Evolutionary conservation across 2,888 invertebrate species (phyloP).

Genomic region (Blomia tropicalis): DNA sequence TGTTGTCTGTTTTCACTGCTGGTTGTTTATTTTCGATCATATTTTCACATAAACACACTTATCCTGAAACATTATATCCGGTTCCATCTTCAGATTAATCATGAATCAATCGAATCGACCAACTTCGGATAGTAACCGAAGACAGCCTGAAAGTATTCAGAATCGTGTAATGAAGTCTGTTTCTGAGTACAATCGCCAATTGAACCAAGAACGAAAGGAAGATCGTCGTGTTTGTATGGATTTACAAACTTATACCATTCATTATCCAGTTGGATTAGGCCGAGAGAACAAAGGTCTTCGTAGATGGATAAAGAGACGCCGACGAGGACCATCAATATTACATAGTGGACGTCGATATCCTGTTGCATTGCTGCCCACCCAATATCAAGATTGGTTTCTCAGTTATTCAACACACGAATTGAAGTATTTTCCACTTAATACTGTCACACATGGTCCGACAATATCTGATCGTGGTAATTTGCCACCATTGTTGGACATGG

Average conservation of each 20-base stretch:
- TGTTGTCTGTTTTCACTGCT: no score
- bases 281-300: slow-evolving; percentile 30
- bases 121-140: not conserved
- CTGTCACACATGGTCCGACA: slow-evolving; percentile 52
- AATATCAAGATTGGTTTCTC: slow-evolving; percentile 72
- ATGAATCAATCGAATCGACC: no score
- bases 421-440: slow-evolving; percentile 79
- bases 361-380: slow-evolving; percentile 84
- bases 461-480: slow-evolving; percentile 23
- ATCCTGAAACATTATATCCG: no score
- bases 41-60: no score
- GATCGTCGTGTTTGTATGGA: slow-evolving; percentile 70
- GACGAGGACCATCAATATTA: not conserved
- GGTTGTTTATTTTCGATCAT: no score
- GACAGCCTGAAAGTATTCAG: slow-evolving; percentile 10
- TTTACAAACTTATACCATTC: slow-evolving; percentile 70
- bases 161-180: slow-evolving; percentile 57
- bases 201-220: slow-evolving; percentile 57
- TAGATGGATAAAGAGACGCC: slow-evolving; percentile 11
- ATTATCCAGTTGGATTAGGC: slow-evolving; percentile 45
- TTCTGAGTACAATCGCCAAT: slow-evolving; percentile 68
- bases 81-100: no score
- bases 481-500: slow-evolving; percentile 19
- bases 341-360: slow-evolving; percentile 50
- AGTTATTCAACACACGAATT: slow-evolving; percentile 66